Percentiles rank a stretch among this genome's conserved stretches.
Evolutionary conservation across 2,797 vertebrate species (phyloP).

Genomic region (Spinus olivaceus): DNA sequence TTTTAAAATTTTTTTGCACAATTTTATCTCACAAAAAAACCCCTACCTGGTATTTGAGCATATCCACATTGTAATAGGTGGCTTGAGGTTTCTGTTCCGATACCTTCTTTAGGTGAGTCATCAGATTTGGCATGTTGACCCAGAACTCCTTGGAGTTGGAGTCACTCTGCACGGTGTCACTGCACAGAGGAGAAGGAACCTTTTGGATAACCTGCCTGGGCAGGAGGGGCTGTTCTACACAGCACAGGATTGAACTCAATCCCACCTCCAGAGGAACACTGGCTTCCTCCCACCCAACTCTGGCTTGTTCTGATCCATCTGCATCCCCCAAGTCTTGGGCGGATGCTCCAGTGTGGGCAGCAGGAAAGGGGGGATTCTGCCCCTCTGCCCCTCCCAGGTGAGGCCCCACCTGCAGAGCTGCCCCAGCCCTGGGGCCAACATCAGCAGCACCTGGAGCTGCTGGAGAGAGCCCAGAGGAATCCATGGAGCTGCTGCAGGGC

Average conservation of each 20-base stretch:
- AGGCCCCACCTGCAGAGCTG: neutral
- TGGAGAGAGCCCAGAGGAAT: too few relatives aligned
- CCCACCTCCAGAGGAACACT: accelerated
- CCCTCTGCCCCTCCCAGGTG: neutral
- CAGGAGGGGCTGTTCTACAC: neutral
- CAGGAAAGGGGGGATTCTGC: neutral
- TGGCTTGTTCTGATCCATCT: neutral
- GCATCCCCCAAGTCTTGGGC: accelerated
- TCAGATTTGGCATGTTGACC: slow-evolving; percentile 98
- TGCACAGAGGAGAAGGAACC: slow-evolving; percentile 59
- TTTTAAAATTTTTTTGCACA: neutral
- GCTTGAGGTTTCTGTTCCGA: slow-evolving; percentile 98
- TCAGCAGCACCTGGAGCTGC: neutral
- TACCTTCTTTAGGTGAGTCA: slow-evolving; percentile 95
- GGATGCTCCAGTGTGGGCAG: neutral
- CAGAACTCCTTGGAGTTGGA: slow-evolving; percentile 92
- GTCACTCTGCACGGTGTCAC: slow-evolving; percentile 82
- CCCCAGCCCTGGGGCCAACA: neutral
- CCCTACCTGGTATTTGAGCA: slow-evolving; percentile 98
- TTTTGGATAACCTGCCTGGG: neutral
- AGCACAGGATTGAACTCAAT: accelerated
- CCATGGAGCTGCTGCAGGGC: neutral
- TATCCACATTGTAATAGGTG: slow-evolving; percentile 99
- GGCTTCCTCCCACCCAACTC: neutral
- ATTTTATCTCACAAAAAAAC: neutral